Evolutionary conservation across 2,888 invertebrate genomes (phyloP).

Genomic region (Augochlorella aurata): DNA sequence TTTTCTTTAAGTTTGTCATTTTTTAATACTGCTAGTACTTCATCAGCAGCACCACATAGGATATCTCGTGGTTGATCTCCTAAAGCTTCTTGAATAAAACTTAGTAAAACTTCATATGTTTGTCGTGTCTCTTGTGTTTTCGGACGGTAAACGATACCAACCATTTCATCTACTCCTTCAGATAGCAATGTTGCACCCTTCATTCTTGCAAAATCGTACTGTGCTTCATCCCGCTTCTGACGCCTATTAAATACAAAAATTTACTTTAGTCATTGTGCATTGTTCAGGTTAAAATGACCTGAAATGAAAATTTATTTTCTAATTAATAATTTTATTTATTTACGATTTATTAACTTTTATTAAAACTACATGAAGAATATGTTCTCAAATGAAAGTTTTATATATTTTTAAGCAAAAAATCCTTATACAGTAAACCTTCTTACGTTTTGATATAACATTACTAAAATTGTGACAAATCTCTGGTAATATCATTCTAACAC

Average conservation of each 20-base stretch:
- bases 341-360: no score
- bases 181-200: slow-evolving; percentile 93
- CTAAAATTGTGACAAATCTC: no score
- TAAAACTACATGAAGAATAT: no score
- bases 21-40: slow-evolving; percentile 96
- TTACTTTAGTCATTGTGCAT: no score
- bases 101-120: slow-evolving; percentile 97
- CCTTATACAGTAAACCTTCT: no score
- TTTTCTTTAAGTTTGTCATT: slow-evolving; percentile 97
- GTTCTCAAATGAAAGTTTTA: no score
- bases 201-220: slow-evolving; percentile 94
- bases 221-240: slow-evolving; percentile 95
- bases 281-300: no score
- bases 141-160: slow-evolving; percentile 96
- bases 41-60: slow-evolving; percentile 99
- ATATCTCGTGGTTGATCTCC: slow-evolving; percentile 99
- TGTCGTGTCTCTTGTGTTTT: slow-evolving; percentile 98
- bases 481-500: no score
- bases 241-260: slow-evolving; percentile 83
- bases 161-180: slow-evolving; percentile 95
- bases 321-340: no score
- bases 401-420: no score
- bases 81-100: slow-evolving; percentile 97
- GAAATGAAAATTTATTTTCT: no score
- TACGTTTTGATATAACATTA: no score